Percentiles rank a stretch among this genome's conserved stretches.
These are phyloP conservation scores for Chaetodon trifasciatus DNA, from an alignment of 2,797 vertebrate species.

Conservation along the genomic window DNA sequence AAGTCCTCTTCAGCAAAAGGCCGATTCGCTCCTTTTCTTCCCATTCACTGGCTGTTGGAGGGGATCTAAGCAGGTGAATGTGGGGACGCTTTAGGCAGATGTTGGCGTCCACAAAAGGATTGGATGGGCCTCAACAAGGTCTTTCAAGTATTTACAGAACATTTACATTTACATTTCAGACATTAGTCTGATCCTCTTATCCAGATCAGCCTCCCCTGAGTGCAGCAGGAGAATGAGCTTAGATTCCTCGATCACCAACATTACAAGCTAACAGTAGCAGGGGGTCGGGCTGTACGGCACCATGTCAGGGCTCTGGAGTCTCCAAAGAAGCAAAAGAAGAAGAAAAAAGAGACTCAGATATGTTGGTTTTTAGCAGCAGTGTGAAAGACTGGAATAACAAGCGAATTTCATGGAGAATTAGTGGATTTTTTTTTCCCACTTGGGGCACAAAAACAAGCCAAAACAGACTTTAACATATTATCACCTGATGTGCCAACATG, in stretches of 20 bases:
- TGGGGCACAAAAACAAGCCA: not conserved
- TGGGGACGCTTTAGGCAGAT: constrained; percentile 64
- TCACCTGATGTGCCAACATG: too few relatives aligned
- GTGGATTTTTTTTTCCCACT: not conserved
- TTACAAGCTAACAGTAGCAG: constrained; percentile 62
- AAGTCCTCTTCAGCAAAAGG: constrained; percentile 37
- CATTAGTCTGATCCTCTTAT: constrained; percentile 74
- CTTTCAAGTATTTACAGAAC: constrained; percentile 72
- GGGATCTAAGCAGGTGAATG: constrained; percentile 60
- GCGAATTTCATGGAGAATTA: not conserved
- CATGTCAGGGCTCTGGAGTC: not conserved
- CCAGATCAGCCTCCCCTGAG: constrained; percentile 65
- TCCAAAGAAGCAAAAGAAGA: constrained; percentile 1
- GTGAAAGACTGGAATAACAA: not conserved
- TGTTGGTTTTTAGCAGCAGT: not conserved
- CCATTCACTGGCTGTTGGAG: constrained; percentile 34
- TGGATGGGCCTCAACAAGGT: constrained; percentile 48
- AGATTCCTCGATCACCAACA: constrained; percentile 50
- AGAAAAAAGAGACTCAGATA: not conserved
- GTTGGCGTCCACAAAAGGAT: constrained; percentile 58
- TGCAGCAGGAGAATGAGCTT: constrained; percentile 63
- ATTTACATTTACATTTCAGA: constrained; percentile 73
- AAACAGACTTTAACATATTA: not conserved
- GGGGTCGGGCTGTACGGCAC: constrained; percentile 27
- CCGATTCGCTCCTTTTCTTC: constrained; percentile 27